Conservation (phyloP, 2,888 invertebrate genomes). For the Drosophila aldrichi region DNA sequence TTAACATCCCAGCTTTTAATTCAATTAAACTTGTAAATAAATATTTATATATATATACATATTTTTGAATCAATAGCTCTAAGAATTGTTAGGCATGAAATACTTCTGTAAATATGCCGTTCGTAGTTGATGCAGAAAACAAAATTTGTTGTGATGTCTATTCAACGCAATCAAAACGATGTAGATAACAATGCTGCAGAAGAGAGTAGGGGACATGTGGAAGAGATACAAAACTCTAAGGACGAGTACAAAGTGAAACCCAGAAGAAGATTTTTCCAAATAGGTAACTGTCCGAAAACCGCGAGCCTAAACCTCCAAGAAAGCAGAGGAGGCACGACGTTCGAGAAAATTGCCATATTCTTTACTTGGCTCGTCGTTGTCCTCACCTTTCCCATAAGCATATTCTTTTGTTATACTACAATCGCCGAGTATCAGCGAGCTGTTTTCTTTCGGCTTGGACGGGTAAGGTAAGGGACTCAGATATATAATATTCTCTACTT, state of each 20-base stretch:
- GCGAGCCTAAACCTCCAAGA: conserved; percentile 23
- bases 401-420: conserved; percentile 79
- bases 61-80: conserved; percentile 6
- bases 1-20: background rate
- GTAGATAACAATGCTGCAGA: background rate
- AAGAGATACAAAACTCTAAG: too few species aligned
- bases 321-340: conserved; percentile 6
- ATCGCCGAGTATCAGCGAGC: conserved; percentile 87
- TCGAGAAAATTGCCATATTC: conserved; percentile 31
- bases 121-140: background rate
- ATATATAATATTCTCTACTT: background rate
- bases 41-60: background rate
- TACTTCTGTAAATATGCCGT: background rate
- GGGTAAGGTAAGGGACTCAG: conserved; percentile 61
- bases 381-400: conserved; percentile 72
- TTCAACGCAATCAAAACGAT: background rate
- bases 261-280: background rate
- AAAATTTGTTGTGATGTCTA: conserved; percentile 24
- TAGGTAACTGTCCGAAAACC: conserved; percentile 16
- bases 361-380: conserved; percentile 47
- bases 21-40: background rate
- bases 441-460: conserved; percentile 88
- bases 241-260: background rate
- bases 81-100: background rate
- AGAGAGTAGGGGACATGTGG: too few species aligned